Evolutionary conservation across 2,797 vertebrate genomes (phyloP).

Genomic region (Anas acuta): DNA sequence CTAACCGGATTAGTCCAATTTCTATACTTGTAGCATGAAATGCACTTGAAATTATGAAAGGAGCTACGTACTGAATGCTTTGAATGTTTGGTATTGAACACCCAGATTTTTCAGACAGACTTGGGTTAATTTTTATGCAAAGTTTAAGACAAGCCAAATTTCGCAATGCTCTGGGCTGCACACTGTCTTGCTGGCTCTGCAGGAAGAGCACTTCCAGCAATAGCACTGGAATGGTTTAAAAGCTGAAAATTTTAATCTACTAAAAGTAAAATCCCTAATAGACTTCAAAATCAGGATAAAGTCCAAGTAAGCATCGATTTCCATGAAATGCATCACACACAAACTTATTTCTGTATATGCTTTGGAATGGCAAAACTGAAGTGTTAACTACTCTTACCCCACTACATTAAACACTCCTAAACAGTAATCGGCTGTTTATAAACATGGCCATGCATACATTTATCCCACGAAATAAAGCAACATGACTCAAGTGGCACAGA

Average conservation of each 20-base stretch:
- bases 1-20: background rate
- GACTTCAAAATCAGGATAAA: background rate
- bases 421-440: background rate
- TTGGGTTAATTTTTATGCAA: background rate
- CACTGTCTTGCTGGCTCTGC: background rate
- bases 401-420: background rate
- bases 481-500: background rate
- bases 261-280: background rate
- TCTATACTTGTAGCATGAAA: background rate
- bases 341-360: background rate
- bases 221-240: background rate
- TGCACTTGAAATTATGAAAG: background rate
- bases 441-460: background rate
- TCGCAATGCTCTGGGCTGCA: background rate
- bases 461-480: background rate
- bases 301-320: background rate
- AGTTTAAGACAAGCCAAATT: background rate
- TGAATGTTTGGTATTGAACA: background rate
- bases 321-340: accelerated
- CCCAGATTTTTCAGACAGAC: background rate
- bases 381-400: background rate
- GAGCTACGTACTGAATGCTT: background rate
- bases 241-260: too few species aligned
- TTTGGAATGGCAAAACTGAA: background rate
- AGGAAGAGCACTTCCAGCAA: background rate